Conservation (phyloP, 2,888 invertebrate genomes). For the Eupithecia tripunctaria region DNA sequence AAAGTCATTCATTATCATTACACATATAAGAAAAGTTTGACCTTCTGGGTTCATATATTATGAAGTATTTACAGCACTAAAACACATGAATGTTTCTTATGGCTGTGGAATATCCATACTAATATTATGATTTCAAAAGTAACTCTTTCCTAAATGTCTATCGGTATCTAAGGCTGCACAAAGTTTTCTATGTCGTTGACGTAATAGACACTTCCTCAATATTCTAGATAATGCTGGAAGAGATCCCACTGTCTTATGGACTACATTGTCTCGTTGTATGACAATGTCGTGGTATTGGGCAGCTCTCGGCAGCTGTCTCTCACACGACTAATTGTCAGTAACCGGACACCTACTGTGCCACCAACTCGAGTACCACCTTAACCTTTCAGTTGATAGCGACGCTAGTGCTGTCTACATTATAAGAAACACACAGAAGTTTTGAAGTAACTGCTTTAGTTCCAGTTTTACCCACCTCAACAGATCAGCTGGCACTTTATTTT, state of each 20-base stretch:
- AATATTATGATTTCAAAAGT: too few relatives aligned
- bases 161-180: background rate
- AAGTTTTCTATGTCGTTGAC: background rate
- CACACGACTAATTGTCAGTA: conserved; percentile 69
- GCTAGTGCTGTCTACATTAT: conserved; percentile 5
- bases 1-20: too few relatives aligned
- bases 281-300: conserved; percentile 48
- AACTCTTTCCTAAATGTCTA: background rate
- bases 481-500: conserved; percentile 45
- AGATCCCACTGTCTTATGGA: conserved; percentile 25
- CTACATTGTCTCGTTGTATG: conserved; percentile 21
- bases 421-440: background rate
- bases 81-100: too few relatives aligned
- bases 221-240: conserved; percentile 28
- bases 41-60: too few relatives aligned
- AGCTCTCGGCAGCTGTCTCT: conserved; percentile 65
- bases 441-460: background rate
- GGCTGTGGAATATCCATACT: too few relatives aligned
- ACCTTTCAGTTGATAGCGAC: background rate
- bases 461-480: conserved; percentile 2
- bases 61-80: too few relatives aligned
- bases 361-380: conserved; percentile 3
- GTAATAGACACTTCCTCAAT: background rate
- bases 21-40: too few relatives aligned
- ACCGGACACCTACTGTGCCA: conserved; percentile 62